Evolutionary conservation across 2,113 vertebrate species (phyloP).

Genomic region (Paedocypris sp.): DNA sequence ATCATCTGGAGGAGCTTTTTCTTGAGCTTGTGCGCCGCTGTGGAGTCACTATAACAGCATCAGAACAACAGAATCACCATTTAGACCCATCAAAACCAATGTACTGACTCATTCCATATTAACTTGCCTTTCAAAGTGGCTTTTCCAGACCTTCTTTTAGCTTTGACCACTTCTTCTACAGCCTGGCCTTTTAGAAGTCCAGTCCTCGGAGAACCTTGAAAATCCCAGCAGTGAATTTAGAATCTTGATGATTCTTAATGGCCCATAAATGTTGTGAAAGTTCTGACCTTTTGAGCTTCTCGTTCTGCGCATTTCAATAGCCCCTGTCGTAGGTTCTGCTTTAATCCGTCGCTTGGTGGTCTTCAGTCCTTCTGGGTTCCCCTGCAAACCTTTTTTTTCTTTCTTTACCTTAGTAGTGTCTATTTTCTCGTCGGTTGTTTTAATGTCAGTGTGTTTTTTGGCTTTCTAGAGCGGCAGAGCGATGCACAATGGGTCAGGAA

Average conservation of each 20-base stretch:
- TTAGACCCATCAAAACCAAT: background rate
- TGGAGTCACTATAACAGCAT: constrained; percentile 28
- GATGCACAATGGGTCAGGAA: background rate
- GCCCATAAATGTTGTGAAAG: background rate
- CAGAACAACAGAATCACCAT: background rate
- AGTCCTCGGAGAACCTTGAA: background rate
- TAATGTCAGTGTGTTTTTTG: constrained; percentile 1
- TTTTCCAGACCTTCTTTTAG: constrained; percentile 6
- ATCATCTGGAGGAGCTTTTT: constrained; percentile 17
- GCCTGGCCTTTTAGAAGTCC: background rate
- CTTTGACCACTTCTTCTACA: background rate
- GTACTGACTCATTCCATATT: background rate
- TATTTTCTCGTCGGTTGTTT: constrained; percentile 19
- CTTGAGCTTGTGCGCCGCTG: constrained; percentile 29
- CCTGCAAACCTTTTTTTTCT: constrained; percentile 7
- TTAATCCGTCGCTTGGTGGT: background rate
- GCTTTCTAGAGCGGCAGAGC: constrained; percentile 24
- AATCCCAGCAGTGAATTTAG: background rate
- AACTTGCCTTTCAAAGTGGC: constrained; percentile 28
- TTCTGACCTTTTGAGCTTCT: constrained; percentile 5
- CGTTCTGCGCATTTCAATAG: background rate
- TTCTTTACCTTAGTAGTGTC: constrained; percentile 21
- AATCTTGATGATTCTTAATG: background rate
- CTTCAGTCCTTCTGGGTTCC: constrained; percentile 5
- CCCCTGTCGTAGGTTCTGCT: background rate